Conservation (phyloP, 2,888 invertebrate species). For the Eristalis arbustorum region DNA sequence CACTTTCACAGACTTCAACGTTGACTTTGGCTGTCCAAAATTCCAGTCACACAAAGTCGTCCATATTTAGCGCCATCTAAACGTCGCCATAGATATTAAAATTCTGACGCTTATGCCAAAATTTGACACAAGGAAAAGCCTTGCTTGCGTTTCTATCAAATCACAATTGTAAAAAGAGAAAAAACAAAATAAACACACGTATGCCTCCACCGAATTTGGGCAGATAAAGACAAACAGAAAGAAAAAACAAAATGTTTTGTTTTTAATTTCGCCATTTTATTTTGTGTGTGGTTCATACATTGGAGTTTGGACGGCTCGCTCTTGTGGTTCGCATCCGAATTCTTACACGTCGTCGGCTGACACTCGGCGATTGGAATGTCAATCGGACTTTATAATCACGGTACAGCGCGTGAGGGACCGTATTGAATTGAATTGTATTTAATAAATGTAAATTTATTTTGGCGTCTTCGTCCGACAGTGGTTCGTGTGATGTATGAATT, state of each 20-base stretch:
- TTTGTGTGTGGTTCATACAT: neutral
- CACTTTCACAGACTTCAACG: neutral
- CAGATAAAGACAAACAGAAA: neutral
- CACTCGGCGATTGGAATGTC: slow-evolving; percentile 12
- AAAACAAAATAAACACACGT: neutral
- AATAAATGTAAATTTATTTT: slow-evolving; percentile 22
- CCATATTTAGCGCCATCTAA: slow-evolving; percentile 24
- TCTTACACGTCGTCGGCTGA: slow-evolving; percentile 27
- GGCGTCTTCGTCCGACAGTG: slow-evolving; percentile 3
- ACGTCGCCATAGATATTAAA: neutral
- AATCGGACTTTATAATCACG: slow-evolving; percentile 22
- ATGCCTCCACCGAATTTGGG: neutral
- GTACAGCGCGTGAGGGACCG: neutral
- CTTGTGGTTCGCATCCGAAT: slow-evolving; percentile 25
- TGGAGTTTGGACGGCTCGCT: neutral
- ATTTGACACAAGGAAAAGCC: slow-evolving; percentile 11
- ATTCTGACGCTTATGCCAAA: neutral
- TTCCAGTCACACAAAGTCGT: slow-evolving; percentile 4
- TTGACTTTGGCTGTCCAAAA: neutral
- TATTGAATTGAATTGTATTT: neutral
- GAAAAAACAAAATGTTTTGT: neutral
- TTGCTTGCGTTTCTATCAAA: neutral
- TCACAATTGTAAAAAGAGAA: too few species aligned
- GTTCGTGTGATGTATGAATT: neutral
- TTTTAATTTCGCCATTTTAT: neutral